Base-by-base conservation (phyloP, 2,113 vertebrate genomes). In the Nyctereutes procyonoides region DNA sequence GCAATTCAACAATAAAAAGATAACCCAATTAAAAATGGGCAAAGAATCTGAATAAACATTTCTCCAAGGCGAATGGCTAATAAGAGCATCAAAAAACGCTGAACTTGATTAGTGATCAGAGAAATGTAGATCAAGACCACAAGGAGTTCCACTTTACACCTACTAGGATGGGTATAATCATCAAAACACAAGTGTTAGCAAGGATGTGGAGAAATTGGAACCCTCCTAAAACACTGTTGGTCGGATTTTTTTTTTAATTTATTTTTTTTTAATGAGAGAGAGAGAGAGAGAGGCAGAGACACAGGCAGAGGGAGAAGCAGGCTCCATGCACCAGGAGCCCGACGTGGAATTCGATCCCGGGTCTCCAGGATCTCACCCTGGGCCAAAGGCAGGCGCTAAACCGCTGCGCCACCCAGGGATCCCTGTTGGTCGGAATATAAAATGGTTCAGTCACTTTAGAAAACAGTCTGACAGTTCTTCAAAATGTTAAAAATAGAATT, bases 131-230 rank as follows among this genome's bases (percentile, higher is more conserved):
- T 91, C 5, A 67, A 85, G 94, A 94, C 17, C n/a, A 73, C 28
- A 76, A 1, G 38, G 67, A 87, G 35, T 17, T 92, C 1, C 14
- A 38, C 63, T 88, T 83, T 9, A 97, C 15, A 88, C 24, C 20
- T 35, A n/a, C 15, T 32, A 73, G 26, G 71, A 53, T 93, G 24
- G 4, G 85, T 88, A 19, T 67, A 79, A 28, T 95, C 26, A 74
- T 89, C 56, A 73, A 69, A 91, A 92, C 20, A 56, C 8, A 60
- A 51, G 17, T 90, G 14, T 95, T 62, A n/a, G 20, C 32, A n/a
- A 96, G 13, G 20, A 32, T 87, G 11, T 89, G 11, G 73, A 92
- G 79, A 81, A 94, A 82, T 43, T 89, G 30, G 30, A 95, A 53
- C 55, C 43, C 35, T 93, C 48, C 51, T 71, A 4, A 35, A 69